Evolutionary conservation across 30 jellyfish, hydroid and myxozoan species (phyloP).

Genomic region (Nemopilema nomurai): DNA sequence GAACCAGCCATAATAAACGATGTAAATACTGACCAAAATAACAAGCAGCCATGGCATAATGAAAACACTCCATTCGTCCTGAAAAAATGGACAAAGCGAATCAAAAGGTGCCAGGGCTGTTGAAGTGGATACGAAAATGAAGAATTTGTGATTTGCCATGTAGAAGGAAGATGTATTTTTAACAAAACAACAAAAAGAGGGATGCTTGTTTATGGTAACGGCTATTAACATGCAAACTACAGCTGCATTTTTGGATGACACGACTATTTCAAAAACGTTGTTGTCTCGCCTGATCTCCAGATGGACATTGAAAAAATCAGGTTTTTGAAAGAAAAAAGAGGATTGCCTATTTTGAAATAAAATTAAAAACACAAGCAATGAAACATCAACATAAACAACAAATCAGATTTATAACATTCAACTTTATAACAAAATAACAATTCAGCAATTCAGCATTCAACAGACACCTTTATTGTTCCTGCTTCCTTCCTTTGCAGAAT

Average conservation of each 20-base stretch:
- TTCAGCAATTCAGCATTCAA: neutral
- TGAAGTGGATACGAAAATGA: neutral
- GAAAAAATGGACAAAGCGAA: neutral
- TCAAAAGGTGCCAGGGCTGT: neutral
- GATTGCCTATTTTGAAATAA: neutral
- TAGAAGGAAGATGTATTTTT: neutral
- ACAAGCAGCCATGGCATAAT: neutral
- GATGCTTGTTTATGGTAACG: conserved; percentile 3
- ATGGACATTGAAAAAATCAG: neutral
- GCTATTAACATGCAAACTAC: conserved; percentile 3
- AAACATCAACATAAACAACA: neutral
- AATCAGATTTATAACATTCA: neutral
- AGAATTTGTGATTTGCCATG: neutral
- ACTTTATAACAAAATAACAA: neutral
- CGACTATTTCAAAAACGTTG: neutral
- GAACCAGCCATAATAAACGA: neutral
- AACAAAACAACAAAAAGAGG: neutral
- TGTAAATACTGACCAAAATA: neutral
- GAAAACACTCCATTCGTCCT: neutral
- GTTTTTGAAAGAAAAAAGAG: neutral
- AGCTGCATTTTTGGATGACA: neutral
- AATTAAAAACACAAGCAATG: neutral
- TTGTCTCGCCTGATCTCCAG: conserved; percentile 1
- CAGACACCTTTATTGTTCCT: neutral
- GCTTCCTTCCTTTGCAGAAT: neutral